phyloP scores from a whole-genome alignment of 2,797 vertebrate genomes.

The Diglossa cyanea region DNA sequence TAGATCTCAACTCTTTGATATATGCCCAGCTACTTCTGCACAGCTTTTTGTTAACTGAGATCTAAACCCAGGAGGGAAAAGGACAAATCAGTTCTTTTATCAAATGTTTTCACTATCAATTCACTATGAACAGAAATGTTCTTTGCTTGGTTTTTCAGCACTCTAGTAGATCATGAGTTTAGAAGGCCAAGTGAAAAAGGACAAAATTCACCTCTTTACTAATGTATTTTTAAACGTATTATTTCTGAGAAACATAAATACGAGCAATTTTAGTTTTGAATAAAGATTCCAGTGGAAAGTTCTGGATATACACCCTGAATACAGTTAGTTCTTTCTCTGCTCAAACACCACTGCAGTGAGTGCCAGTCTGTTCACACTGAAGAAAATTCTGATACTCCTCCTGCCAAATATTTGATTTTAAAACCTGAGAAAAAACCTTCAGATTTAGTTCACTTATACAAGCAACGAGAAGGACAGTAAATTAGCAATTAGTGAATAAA shows the following conservation, averaged over 20 bases:
- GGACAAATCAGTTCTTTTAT: conserved; percentile 63
- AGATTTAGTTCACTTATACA: background rate
- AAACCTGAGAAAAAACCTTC: background rate
- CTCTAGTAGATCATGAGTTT: background rate
- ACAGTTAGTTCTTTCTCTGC: background rate
- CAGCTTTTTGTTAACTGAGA: conserved; percentile 62
- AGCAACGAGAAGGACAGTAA: background rate
- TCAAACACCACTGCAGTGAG: background rate
- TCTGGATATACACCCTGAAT: background rate
- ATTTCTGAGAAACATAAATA: background rate
- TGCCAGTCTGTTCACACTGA: background rate
- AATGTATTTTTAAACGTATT: background rate
- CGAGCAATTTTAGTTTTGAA: background rate
- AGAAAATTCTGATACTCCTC: background rate
- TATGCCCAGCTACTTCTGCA: conserved; percentile 41
- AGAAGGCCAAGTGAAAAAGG: background rate
- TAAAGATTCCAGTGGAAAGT: background rate
- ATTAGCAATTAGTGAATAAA: background rate
- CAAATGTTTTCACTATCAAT: conserved; percentile 47
- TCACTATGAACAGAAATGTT: background rate
- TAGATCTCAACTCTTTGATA: conserved; percentile 71
- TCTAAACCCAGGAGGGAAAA: conserved; percentile 50
- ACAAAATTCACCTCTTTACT: background rate
- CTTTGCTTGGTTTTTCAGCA: background rate
- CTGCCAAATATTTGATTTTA: background rate